These are phyloP conservation scores for Entomobrya multifasciata DNA, from an alignment of 2,888 invertebrate genomes.

Conservation along the genomic window DNA sequence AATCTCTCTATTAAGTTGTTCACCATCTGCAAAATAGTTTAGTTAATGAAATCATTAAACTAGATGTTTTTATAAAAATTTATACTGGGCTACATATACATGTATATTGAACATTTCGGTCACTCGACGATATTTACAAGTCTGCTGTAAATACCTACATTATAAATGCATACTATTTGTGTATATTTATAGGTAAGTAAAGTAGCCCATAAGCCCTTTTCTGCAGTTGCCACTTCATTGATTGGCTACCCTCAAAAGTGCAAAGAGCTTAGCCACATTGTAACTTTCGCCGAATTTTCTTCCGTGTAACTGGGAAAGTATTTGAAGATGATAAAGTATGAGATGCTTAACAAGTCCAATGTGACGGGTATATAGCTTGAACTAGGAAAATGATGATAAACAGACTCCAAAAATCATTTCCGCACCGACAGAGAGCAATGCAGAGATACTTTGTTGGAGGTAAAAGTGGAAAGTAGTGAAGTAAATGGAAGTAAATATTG, in stretches of 20 bases:
- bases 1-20: slow-evolving; percentile 89
- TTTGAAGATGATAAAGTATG: slow-evolving; percentile 29
- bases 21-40: slow-evolving; percentile 70
- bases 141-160: not conserved
- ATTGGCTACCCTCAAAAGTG: not conserved
- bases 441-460: not conserved
- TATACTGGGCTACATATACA: not conserved
- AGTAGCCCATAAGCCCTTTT: not conserved
- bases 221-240: not conserved
- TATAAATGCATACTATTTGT: not conserved
- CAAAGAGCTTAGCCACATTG: not conserved
- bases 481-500: not conserved
- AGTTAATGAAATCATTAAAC: not conserved
- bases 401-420: slow-evolving; percentile 26
- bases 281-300: slow-evolving; percentile 38
- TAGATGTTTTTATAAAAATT: not conserved
- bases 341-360: slow-evolving; percentile 40
- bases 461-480: slow-evolving; percentile 32
- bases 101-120: not conserved
- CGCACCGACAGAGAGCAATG: not conserved
- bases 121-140: too few relatives aligned
- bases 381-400: slow-evolving; percentile 61
- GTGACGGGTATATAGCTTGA: slow-evolving; percentile 48
- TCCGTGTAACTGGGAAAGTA: not conserved
- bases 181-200: not conserved